Evolutionary conservation across 2,797 vertebrate species (phyloP), one percentile per base, ranked within the genome.

Genomic region (Hipposideros larvatus): DNA sequence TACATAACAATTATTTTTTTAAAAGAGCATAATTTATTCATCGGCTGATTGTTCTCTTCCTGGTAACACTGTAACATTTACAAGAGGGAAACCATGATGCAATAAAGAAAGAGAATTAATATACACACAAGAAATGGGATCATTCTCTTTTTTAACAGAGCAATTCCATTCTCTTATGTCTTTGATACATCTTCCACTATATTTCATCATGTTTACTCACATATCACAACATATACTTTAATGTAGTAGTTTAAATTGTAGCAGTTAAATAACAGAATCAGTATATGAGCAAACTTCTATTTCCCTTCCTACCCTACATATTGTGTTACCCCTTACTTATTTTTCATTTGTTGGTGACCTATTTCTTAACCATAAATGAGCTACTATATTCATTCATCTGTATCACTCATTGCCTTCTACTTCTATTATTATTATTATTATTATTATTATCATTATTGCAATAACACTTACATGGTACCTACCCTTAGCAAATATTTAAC

Each of bases 31-130:
- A 90, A 57, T 74, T 93, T 73, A 79, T 83, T 88, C 16, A 9
- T 87, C 46, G 70, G 13, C 1, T 80, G 65, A 55, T 66, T 51
- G 31, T 70, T 53, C 7, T 86, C 53, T 68, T 11, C 8, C 53
- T 87, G 24, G n/a, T 88, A 95, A 68, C 10, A 80, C 24, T 57
- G 43, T 26, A 63, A 4, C 28, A 96, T 87, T 89, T 89, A 43
- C 11, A 63, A 91, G 86, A 78, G 11, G 37, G 19, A 75, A 74
- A 85, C 21, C n/a, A 70, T 74, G 15, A 84, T 43, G 15, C 4
- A 41, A 5, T 46, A 59, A 48, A 95, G 37, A 87, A 21, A 73
- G 10, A 75, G 4, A n/a, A 13, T 90, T 80, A 75, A 59, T 57
- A 92, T 15, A 93, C 10, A 80, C 7, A 53, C 0, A 68, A 59